Evolutionary conservation across 2,113 vertebrate species (phyloP), one percentile per base, ranked within the genome.

Genomic region (Myodes glareolus): DNA sequence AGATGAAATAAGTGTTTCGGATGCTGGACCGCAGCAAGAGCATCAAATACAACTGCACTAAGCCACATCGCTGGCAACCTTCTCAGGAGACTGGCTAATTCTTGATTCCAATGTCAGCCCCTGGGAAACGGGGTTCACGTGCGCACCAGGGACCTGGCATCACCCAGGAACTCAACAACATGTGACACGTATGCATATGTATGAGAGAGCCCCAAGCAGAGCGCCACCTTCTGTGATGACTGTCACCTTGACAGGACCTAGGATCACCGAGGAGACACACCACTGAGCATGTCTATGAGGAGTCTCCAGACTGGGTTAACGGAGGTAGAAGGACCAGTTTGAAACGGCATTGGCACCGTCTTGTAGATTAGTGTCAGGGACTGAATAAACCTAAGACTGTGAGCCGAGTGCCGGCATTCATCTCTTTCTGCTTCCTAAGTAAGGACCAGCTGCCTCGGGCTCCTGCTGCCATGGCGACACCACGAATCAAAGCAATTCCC

Each of bases 171-270:
- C 47, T 75, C 36, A 12, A 39, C 88, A 91, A n/a, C 4, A 3
- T 4, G 47, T 27, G 9, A 42, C 2, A 4, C 13, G 1, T 13
- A 25, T 0, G 12, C 9, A 13, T 27, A 55, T 1, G 5, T 14
- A 39, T 13, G 39, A n/a, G 61, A 58, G 68, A 76, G 47, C 33
- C 29, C 10, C 68, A 75, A 76, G 21, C 21, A 52, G 55, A 55
- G 67, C 1, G 0, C 16, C 29, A 29, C 27, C 68, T 76, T 33
- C n/a, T 29, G 16, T 73, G 68, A 33, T 21, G 27, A 12, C 23
- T 4, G 6, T 52, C 45, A 52, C 23, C 19, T 16, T 25, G 65
- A 52, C 45, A n/a, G 65, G 29, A 36, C 7, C 29, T 13, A 70
- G 63, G 36, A 50, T n/a, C 33, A 87, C 29, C 2, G 36, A 50